phyloP scores from a whole-genome alignment of 1,140 invertebrate genomes.

The Helicoverpa armigera region DNA sequence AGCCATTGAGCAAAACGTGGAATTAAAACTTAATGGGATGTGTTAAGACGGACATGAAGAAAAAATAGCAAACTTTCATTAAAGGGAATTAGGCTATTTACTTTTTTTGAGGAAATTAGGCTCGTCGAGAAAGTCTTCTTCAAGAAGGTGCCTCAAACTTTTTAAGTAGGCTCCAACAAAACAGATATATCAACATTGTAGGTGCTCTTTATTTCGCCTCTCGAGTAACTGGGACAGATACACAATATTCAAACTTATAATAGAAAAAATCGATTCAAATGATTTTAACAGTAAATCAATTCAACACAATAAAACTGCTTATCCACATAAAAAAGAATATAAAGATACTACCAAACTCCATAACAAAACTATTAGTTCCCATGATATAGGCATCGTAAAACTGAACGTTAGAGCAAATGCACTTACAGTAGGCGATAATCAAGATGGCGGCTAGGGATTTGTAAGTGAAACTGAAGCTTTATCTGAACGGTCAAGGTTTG shows the following conservation, averaged over 20 bases:
- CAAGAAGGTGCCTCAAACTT: no score
- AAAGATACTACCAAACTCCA: no score
- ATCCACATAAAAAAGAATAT: no score
- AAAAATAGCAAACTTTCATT: conserved; percentile 42
- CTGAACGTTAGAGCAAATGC: background rate
- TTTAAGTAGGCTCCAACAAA: no score
- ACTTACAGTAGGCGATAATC: conserved; percentile 18
- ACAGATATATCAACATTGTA: no score
- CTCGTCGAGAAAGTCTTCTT: background rate
- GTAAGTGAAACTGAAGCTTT: conserved; percentile 18
- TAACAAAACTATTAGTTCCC: background rate
- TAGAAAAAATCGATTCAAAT: no score
- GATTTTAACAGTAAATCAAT: no score
- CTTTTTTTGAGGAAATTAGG: background rate
- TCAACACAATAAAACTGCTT: no score
- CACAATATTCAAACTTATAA: no score
- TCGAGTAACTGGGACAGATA: no score
- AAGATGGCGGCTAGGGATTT: conserved; percentile 2
- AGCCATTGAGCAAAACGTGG: conserved; percentile 51
- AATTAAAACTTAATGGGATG: conserved; percentile 55
- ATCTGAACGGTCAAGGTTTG: background rate
- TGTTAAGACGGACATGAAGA: conserved; percentile 23
- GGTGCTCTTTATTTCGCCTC: no score
- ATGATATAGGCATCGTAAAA: conserved; percentile 3
- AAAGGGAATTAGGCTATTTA: conserved; percentile 33